Conservation (phyloP, 2,888 invertebrate species). For the Pyralis farinalis region DNA sequence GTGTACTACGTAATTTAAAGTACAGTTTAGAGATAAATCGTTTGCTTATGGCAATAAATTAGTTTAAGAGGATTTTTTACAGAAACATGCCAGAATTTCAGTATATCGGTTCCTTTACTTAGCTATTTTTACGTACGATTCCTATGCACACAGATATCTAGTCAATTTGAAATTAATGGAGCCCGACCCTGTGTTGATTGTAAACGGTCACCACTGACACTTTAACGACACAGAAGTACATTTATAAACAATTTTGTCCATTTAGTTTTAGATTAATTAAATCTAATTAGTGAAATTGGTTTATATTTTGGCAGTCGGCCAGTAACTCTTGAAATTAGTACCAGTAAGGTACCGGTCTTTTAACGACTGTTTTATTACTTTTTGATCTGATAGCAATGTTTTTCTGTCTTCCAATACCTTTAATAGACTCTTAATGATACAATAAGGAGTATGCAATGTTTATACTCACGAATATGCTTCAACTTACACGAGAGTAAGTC, state of each 20-base stretch:
- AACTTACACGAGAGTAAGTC: constrained; percentile 32
- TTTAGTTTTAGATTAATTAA: constrained; percentile 58
- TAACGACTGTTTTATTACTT: constrained; percentile 40
- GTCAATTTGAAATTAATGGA: constrained; percentile 79
- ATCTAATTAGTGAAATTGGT: constrained; percentile 61
- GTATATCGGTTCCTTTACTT: constrained; percentile 77
- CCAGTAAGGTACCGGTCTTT: constrained; percentile 32
- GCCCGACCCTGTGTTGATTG: constrained; percentile 61
- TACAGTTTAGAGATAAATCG: constrained; percentile 62
- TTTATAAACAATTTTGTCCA: constrained; percentile 61
- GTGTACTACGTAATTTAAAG: constrained; percentile 71
- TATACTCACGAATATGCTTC: constrained; percentile 6
- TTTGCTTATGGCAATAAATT: constrained; percentile 69
- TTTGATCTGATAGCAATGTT: constrained; percentile 75
- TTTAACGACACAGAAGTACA: constrained; percentile 63
- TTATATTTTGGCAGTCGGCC: constrained; percentile 62
- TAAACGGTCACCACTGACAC: constrained; percentile 10
- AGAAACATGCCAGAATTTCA: constrained; percentile 69
- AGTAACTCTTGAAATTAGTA: constrained; percentile 50
- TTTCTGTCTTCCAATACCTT: constrained; percentile 75
- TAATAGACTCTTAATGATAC: constrained; percentile 41
- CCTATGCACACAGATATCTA: constrained; percentile 80
- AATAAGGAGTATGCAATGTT: constrained; percentile 30
- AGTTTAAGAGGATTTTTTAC: constrained; percentile 59
- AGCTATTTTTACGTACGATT: constrained; percentile 74